Percentiles rank a stretch among this genome's conserved stretches.
Evolutionary conservation across 2,113 vertebrate genomes (phyloP).

Genomic region (Stomatorhinus ivindoensis): DNA sequence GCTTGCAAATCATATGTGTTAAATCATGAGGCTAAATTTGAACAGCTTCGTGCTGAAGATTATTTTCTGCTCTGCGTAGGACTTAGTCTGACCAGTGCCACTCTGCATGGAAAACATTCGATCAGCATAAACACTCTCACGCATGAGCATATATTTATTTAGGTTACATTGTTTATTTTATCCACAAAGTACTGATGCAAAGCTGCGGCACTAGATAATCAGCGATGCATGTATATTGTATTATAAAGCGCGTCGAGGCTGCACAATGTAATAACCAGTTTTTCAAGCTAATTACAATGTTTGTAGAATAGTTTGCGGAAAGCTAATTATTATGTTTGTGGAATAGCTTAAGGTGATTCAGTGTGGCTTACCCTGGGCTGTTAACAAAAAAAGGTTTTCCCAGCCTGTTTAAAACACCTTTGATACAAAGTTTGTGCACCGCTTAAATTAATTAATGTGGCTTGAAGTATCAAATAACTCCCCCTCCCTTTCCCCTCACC

Average conservation of each 20-base stretch:
- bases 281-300: constrained; percentile 14
- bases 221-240: background rate
- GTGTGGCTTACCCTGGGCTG: background rate
- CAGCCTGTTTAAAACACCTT: background rate
- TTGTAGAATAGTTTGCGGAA: constrained; percentile 16
- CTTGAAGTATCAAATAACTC: constrained; percentile 7
- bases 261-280: background rate
- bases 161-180: background rate
- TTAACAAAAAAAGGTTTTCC: constrained; percentile 7
- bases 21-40: constrained; percentile 34
- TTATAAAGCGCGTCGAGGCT: background rate
- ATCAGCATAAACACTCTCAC: constrained; percentile 11
- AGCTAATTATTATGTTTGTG: background rate
- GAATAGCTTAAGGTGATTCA: background rate
- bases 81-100: constrained; percentile 15
- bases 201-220: background rate
- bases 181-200: background rate
- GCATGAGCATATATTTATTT: constrained; percentile 20
- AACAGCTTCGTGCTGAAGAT: constrained; percentile 23
- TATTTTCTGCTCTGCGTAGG: constrained; percentile 32
- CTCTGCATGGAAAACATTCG: background rate
- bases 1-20: constrained; percentile 36
- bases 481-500: background rate
- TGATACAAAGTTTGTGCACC: background rate
- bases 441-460: constrained; percentile 14